Evolutionary conservation across 2,797 vertebrate species (phyloP).

Genomic region (Limnodromus scolopaceus): DNA sequence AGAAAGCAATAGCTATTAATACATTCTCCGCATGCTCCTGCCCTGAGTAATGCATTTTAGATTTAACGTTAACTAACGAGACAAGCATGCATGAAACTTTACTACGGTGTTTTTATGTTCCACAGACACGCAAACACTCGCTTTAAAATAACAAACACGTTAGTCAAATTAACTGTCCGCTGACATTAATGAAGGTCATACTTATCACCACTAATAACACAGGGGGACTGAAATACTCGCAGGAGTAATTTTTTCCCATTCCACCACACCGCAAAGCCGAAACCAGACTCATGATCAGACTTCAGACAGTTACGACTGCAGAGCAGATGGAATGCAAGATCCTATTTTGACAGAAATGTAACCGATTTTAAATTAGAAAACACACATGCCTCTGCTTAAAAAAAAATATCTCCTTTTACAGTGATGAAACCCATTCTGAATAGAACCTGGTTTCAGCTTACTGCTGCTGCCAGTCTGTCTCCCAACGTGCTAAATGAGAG

Average conservation of each 20-base stretch:
- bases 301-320: not conserved
- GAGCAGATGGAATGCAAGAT: slow-evolving; percentile 68
- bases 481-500: slow-evolving; percentile 70
- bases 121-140: slow-evolving; percentile 76
- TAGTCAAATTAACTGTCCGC: slow-evolving; percentile 71
- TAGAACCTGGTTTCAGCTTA: slow-evolving; percentile 83
- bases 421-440: slow-evolving; percentile 60
- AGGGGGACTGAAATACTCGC: not conserved
- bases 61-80: slow-evolving; percentile 78
- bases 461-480: slow-evolving; percentile 86
- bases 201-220: not conserved
- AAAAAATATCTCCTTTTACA: slow-evolving; percentile 47
- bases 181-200: not conserved
- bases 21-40: slow-evolving; percentile 87
- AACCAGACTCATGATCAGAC: slow-evolving; percentile 71
- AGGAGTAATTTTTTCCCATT: slow-evolving; percentile 70
- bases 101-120: slow-evolving; percentile 39
- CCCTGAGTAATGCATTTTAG: slow-evolving; percentile 85
- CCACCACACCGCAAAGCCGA: slow-evolving; percentile 62
- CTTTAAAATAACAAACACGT: slow-evolving; percentile 76
- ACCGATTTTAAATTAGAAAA: slow-evolving; percentile 79
- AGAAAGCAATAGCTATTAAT: slow-evolving; percentile 87
- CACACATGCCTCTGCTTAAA: slow-evolving; percentile 77
- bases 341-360: slow-evolving; percentile 79
- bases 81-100: slow-evolving; percentile 77